Base-by-base conservation (phyloP, 2,888 invertebrate genomes). In the Crioceris asparagi region DNA sequence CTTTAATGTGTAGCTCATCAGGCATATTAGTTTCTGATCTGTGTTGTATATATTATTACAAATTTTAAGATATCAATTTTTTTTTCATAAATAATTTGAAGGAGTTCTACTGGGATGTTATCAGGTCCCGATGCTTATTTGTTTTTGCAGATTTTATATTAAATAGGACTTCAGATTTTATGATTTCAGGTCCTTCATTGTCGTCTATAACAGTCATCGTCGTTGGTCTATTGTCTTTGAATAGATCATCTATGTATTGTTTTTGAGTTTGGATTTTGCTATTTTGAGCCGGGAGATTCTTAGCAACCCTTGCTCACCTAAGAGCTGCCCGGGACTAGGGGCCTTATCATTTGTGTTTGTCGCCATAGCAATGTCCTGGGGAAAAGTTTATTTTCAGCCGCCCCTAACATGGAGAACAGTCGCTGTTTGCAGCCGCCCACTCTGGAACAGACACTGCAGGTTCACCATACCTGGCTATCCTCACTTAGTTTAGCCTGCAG, bases 1-100 rank as follows among this genome's bases (percentile, higher is more conserved):
- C 17, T 40, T 36, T 14, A 40, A 19, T 15, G 25, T 32, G 15
- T 35, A 31, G 16, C 31, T 39, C 31, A 39, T 39, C 7, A 35
- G 35, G 25, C 23, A 31, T 17, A 39, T 25, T 25, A 25, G n/a
- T n/a, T n/a, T n/a, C n/a, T n/a, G n/a, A 40, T 21, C 17, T 40
- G 31, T 14, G 36, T 17, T 15, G 25, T 32, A 12, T 35, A 31
- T 10, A 23, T 39, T 26, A 39, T 39, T 10, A 35, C 31, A 18
- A 15, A 31, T 17, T 35, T 25, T 25, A 25, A 12, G 17, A 18
- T 10, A 26, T 17, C 15, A 17, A 35, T 35, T 5, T 35, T 6
- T 16, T 32, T 18, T 32, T 32, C 18, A 4, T 32, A 18, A 3
- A 32, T 32, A 10, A 32, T 17, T 6, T 25, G 3, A n/a, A 25